A percentile compares a stretch with the other conserved stretches of the same genome.
Conservation (phyloP, 2,888 invertebrate genomes). For the Habrosyne pyritoides region DNA sequence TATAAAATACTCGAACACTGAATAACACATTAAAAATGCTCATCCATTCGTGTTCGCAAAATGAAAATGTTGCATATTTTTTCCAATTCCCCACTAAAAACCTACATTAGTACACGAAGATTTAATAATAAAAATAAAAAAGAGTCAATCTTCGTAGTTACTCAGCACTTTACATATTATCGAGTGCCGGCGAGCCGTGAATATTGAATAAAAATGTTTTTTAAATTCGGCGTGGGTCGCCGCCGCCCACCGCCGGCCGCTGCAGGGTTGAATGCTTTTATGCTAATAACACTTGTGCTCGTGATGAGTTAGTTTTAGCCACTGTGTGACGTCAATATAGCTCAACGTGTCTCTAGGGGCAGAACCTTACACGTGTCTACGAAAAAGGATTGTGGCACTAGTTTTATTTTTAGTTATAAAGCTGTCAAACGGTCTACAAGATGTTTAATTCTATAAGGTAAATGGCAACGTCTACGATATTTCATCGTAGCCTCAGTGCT, state of each 20-base stretch:
- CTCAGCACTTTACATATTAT: conserved; percentile 9
- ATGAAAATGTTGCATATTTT: not conserved
- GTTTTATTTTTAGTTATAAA: no score
- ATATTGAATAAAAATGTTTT: conserved; percentile 5
- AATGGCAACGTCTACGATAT: no score
- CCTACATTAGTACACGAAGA: conserved; percentile 3
- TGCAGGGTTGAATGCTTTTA: not conserved
- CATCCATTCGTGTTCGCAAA: not conserved
- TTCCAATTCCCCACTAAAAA: not conserved
- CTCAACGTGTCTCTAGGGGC: not conserved
- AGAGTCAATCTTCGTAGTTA: conserved; percentile 9
- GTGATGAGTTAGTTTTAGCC: not conserved
- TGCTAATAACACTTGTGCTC: not conserved
- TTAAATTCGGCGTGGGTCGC: not conserved
- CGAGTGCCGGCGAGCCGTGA: not conserved
- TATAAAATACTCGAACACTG: not conserved
- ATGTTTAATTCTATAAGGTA: no score
- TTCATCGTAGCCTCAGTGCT: no score
- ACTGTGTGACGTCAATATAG: not conserved
- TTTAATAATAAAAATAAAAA: not conserved
- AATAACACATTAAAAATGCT: not conserved
- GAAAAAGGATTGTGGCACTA: not conserved
- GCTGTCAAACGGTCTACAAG: no score
- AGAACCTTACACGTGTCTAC: not conserved
- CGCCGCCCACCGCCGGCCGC: not conserved